Conservation (phyloP, 2,113 vertebrate genomes). For the Oxygymnocypris stewartii region DNA sequence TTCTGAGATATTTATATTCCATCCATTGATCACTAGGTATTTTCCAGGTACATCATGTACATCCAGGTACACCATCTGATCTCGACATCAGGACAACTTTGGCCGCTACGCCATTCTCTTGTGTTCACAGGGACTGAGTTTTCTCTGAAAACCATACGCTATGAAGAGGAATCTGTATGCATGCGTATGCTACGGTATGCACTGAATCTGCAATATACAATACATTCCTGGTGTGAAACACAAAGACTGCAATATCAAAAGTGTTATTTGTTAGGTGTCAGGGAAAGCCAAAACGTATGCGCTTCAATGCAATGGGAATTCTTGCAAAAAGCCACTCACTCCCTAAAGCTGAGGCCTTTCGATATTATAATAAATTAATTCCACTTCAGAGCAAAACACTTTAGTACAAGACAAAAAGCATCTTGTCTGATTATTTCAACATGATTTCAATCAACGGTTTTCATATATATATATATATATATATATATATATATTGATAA, state of each 20-base stretch:
- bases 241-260: slow-evolving; percentile 44
- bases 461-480: slow-evolving; percentile 28
- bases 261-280: not conserved
- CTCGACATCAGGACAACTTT: slow-evolving; percentile 6
- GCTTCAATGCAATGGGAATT: not conserved
- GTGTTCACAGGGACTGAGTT: slow-evolving; percentile 39
- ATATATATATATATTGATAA: slow-evolving; percentile 42
- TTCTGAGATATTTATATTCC: not conserved
- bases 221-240: slow-evolving; percentile 44
- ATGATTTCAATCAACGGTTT: slow-evolving; percentile 29
- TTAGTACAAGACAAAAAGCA: slow-evolving; percentile 37
- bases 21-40: not conserved
- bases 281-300: not conserved
- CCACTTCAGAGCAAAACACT: slow-evolving; percentile 28
- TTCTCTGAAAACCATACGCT: slow-evolving; percentile 25
- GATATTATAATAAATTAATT: slow-evolving; percentile 11
- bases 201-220: slow-evolving; percentile 29
- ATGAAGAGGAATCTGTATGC: slow-evolving; percentile 44
- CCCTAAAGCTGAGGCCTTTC: slow-evolving; percentile 19
- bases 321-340: not conserved
- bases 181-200: slow-evolving; percentile 45
- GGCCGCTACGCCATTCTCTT: slow-evolving; percentile 20
- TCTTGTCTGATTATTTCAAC: slow-evolving; percentile 4
- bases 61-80: not conserved
- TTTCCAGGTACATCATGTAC: not conserved